Conservation (phyloP, 2,797 vertebrate genomes). For the Triplophysa yarkandensis region DNA sequence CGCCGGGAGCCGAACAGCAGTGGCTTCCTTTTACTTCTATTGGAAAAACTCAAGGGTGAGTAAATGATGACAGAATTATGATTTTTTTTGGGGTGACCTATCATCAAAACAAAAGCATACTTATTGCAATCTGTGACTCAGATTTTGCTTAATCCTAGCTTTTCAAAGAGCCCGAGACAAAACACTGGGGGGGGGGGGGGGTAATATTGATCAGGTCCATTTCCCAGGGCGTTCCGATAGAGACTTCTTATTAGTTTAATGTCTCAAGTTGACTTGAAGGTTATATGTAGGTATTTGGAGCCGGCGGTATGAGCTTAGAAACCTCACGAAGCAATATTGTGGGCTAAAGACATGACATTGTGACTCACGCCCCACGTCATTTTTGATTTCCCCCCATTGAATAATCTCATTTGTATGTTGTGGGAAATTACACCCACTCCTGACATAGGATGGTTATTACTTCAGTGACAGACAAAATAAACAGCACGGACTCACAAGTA, state of each 20-base stretch:
- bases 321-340: neutral
- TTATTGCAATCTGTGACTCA: no score
- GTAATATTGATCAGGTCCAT: neutral
- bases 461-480: conserved; percentile 7
- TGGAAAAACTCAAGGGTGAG: no score
- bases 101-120: no score
- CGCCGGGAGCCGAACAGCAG: no score
- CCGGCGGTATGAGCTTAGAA: neutral
- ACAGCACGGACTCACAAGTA: conserved; percentile 3
- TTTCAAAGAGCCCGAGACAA: no score
- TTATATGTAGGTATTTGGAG: neutral
- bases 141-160: no score
- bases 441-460: conserved; percentile 22
- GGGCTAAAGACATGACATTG: neutral
- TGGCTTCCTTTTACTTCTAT: no score
- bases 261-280: neutral
- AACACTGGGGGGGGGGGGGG: no score
- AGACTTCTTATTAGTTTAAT: no score
- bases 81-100: no score
- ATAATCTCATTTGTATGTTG: neutral
- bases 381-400: neutral
- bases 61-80: no score
- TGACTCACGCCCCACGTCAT: neutral
- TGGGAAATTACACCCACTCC: conserved; percentile 1
- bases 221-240: no score